phyloP scores from a whole-genome alignment of 1,140 invertebrate species.

The Drosophila pseudoobscura region DNA sequence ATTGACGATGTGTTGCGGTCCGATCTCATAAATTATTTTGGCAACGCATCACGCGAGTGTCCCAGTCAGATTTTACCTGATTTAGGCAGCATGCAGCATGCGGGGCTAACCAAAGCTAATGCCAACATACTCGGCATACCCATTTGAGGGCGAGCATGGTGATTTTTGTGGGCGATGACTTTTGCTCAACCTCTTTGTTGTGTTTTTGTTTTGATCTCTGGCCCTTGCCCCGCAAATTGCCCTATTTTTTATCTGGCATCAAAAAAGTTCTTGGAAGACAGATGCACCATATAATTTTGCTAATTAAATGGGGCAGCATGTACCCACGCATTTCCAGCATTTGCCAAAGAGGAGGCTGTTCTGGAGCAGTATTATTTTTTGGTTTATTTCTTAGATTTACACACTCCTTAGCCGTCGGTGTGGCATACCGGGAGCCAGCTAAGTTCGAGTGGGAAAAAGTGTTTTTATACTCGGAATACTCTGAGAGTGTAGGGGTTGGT shows the following conservation, averaged over 20 bases:
- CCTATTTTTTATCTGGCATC: slow-evolving; percentile 69
- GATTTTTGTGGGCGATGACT: slow-evolving; percentile 81
- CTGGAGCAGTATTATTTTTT: slow-evolving; percentile 20
- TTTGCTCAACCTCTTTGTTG: slow-evolving; percentile 69
- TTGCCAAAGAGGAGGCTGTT: slow-evolving; percentile 16
- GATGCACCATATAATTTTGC: slow-evolving; percentile 79
- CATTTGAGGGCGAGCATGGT: slow-evolving; percentile 59
- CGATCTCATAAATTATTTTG: slow-evolving; percentile 82
- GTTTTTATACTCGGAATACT: too few relatives aligned
- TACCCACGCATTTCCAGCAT: slow-evolving; percentile 54
- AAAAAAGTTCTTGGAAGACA: slow-evolving; percentile 69
- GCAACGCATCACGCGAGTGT: slow-evolving; percentile 80
- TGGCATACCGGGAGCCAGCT: too few relatives aligned
- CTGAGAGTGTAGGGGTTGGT: too few relatives aligned
- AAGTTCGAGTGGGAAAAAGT: too few relatives aligned
- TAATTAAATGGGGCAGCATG: slow-evolving; percentile 82
- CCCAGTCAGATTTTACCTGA: slow-evolving; percentile 70
- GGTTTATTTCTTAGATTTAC: slow-evolving; percentile 28
- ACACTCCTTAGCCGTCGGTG: slow-evolving; percentile 28
- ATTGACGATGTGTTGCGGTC: slow-evolving; percentile 76
- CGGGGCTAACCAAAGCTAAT: slow-evolving; percentile 58
- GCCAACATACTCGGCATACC: slow-evolving; percentile 66
- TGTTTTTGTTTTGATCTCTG: slow-evolving; percentile 71
- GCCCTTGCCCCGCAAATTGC: slow-evolving; percentile 71
- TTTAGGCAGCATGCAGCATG: slow-evolving; percentile 48